A percentile compares a stretch with the other conserved stretches of the same genome.
Conservation (phyloP, 2,888 invertebrate genomes). For the Xanthia togata region DNA sequence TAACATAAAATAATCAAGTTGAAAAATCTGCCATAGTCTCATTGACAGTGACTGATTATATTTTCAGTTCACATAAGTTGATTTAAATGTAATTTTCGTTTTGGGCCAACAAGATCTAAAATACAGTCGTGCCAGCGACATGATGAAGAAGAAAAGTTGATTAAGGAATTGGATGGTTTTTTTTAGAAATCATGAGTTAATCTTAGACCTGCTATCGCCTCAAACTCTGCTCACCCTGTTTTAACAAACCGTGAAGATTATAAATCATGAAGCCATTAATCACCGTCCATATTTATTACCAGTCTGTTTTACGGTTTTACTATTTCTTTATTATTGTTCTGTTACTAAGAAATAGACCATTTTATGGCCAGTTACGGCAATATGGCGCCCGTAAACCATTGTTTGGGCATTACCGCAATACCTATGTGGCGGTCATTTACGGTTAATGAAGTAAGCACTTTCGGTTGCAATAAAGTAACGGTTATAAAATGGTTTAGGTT, state of each 20-base stretch:
- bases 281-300: constrained; percentile 52
- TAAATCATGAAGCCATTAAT: constrained; percentile 48
- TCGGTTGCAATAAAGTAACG: constrained; percentile 57
- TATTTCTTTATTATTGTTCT: constrained; percentile 60
- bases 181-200: too few species aligned
- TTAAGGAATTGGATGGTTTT: too few species aligned
- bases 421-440: constrained; percentile 52
- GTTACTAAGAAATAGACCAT: constrained; percentile 56
- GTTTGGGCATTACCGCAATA: constrained; percentile 58
- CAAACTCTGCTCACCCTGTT: background rate
- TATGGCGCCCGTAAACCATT: constrained; percentile 64
- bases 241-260: background rate
- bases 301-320: constrained; percentile 49
- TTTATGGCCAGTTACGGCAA: constrained; percentile 63
- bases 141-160: too few species aligned
- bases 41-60: too few species aligned
- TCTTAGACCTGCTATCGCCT: background rate
- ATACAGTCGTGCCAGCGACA: too few species aligned
- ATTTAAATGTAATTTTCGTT: too few species aligned
- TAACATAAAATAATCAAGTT: too few species aligned
- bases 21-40: too few species aligned
- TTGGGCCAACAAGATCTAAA: too few species aligned
- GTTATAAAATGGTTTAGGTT: constrained; percentile 44
- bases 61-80: too few species aligned
- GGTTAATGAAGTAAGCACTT: constrained; percentile 60